Conservation (phyloP, 2,797 vertebrate genomes). For the Epinephelus coioides region DNA sequence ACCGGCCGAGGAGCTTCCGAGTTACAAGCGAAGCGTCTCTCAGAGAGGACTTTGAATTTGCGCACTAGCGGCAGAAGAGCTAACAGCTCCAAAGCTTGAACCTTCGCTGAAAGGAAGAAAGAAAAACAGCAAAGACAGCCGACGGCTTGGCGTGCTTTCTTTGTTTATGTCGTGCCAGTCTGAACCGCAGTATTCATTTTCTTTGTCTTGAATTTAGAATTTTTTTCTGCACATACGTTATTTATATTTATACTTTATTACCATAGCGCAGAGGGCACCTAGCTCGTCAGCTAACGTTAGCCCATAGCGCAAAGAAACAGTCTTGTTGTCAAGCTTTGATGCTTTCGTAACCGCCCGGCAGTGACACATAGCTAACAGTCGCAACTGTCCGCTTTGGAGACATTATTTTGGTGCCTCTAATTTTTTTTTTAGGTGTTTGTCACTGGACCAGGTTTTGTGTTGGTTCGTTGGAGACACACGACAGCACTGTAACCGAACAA, state of each 20-base stretch:
- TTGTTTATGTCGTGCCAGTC: conserved; percentile 59
- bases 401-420: neutral
- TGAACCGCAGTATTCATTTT: conserved; percentile 7
- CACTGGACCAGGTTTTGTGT: conserved; percentile 5
- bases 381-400: neutral
- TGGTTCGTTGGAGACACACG: neutral
- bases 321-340: conserved; percentile 51
- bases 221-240: conserved; percentile 16
- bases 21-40: conserved; percentile 10
- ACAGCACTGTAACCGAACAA: conserved; percentile 8
- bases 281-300: conserved; percentile 72
- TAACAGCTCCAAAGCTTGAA: conserved; percentile 52
- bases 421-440: neutral
- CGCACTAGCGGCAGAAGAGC: conserved; percentile 41
- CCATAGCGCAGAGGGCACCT: conserved; percentile 22
- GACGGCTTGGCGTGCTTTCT: conserved; percentile 49
- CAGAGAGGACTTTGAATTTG: conserved; percentile 30
- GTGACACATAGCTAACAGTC: conserved; percentile 21
- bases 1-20: conserved; percentile 3
- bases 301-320: conserved; percentile 45
- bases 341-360: conserved; percentile 62
- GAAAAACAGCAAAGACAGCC: conserved; percentile 40
- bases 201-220: neutral
- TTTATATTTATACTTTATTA: conserved; percentile 53
- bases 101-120: conserved; percentile 48